Conservation (phyloP, 2,113 vertebrate species). For the Nothocercus nigrocapillus region DNA sequence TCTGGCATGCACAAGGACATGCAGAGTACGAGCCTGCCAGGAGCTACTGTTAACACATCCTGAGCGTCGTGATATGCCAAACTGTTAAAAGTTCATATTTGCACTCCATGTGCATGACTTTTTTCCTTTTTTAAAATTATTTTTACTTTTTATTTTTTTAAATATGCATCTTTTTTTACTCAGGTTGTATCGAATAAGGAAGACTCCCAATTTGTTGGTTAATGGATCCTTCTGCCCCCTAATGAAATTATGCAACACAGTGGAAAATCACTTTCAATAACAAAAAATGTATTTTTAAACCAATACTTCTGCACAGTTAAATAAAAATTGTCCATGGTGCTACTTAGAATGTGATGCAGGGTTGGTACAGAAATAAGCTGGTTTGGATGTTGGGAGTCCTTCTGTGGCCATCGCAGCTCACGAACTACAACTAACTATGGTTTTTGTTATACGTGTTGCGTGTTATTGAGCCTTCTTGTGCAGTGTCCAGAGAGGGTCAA, state of each 20-base stretch:
- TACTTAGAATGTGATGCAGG: background rate
- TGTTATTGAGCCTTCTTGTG: background rate
- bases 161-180: background rate
- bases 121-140: background rate
- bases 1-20: background rate
- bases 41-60: background rate
- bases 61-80: background rate
- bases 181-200: background rate
- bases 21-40: rapidly evolving
- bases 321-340: background rate
- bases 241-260: background rate
- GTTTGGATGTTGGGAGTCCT: background rate
- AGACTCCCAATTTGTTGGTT: background rate
- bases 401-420: background rate
- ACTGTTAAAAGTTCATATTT: background rate
- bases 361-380: background rate
- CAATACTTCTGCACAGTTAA: background rate
- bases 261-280: background rate
- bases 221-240: background rate
- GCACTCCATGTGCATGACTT: rapidly evolving
- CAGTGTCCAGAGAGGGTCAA: background rate
- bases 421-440: background rate
- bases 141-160: background rate
- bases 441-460: background rate
- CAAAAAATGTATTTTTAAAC: rapidly evolving